Evolutionary conservation across 2,888 invertebrate species (phyloP).

Genomic region (Tipula lateralis): DNA sequence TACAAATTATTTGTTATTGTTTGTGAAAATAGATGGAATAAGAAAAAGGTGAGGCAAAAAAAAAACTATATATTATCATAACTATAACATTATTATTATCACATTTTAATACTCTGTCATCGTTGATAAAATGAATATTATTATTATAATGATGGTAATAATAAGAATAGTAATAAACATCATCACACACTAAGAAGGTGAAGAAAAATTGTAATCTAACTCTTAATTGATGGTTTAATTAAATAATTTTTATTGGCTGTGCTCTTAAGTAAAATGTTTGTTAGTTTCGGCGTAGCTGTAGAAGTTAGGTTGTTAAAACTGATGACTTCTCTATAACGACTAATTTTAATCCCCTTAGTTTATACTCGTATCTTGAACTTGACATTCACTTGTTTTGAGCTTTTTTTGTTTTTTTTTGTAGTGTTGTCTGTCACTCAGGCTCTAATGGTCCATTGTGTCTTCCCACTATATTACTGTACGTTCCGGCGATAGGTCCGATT

Average conservation of each 20-base stretch:
- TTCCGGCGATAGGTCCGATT: no score
- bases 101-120: conserved; percentile 19
- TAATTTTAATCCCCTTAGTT: no score
- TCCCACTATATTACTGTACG: no score
- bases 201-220: not conserved
- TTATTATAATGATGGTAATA: not conserved
- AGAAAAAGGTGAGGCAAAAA: not conserved
- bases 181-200: not conserved
- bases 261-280: no score
- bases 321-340: no score
- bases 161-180: not conserved
- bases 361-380: no score
- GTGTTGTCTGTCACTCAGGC: no score
- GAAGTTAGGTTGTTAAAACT: no score
- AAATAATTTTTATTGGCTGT: not conserved
- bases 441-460: no score
- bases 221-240: not conserved
- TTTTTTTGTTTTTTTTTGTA: no score
- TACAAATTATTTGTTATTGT: conserved; percentile 9
- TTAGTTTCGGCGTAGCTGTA: no score
- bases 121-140: not conserved
- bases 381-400: no score
- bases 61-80: conserved; percentile 14
- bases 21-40: not conserved
- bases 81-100: conserved; percentile 24